phyloP scores from a whole-genome alignment of 2,113 vertebrate species.

The Cinclus mexicanus region DNA sequence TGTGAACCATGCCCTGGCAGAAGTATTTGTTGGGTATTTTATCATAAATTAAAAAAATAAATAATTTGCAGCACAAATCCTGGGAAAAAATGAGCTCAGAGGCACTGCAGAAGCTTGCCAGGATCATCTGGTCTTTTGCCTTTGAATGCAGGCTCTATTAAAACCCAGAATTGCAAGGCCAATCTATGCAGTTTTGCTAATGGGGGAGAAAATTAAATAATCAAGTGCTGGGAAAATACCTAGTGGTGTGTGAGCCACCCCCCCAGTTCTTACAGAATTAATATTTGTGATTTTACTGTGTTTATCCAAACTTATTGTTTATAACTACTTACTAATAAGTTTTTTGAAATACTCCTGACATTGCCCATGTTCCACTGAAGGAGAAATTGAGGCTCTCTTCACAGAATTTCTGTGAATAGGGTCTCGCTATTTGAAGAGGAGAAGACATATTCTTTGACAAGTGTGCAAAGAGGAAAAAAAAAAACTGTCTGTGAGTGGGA shows the following conservation, averaged over 20 bases:
- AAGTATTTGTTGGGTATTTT: not conserved
- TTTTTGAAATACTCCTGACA: not conserved
- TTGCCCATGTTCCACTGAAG: not conserved
- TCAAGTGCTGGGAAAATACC: not conserved
- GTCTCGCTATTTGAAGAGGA: not conserved
- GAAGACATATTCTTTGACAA: slow-evolving; percentile 46
- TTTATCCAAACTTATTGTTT: not conserved
- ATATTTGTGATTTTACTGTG: not conserved
- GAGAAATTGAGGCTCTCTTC: not conserved
- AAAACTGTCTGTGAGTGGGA: slow-evolving; percentile 42
- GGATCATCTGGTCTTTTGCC: not conserved
- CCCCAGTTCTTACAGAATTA: not conserved
- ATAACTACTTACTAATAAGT: not conserved
- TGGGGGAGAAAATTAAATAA: not conserved
- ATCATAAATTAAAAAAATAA: not conserved
- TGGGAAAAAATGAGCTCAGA: not conserved
- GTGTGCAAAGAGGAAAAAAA: slow-evolving; percentile 24
- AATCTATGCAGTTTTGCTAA: not conserved
- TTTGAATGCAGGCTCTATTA: not conserved
- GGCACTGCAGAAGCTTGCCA: not conserved
- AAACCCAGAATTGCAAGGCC: not conserved
- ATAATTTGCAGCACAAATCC: not conserved
- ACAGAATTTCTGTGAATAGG: slow-evolving; percentile 7
- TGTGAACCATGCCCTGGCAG: not conserved
- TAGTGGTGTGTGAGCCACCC: not conserved